phyloP scores from a whole-genome alignment of 1,140 invertebrate genomes.

The Pantala flavescens region DNA sequence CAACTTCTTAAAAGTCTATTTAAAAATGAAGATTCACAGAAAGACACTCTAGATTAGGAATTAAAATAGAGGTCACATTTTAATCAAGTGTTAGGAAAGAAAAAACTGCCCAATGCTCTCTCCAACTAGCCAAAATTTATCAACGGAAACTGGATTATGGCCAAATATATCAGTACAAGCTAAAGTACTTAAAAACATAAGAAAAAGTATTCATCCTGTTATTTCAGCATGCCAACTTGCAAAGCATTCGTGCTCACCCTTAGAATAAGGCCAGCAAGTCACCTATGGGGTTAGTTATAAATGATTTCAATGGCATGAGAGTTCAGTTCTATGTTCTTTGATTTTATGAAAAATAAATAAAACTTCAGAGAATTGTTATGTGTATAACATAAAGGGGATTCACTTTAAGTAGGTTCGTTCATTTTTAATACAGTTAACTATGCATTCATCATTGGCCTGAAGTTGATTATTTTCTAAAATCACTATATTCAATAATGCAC shows the following conservation, averaged over 20 bases:
- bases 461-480: no score
- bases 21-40: conserved; percentile 3
- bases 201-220: background rate
- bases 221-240: conserved; percentile 4
- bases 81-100: background rate
- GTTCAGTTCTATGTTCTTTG: no score
- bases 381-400: no score
- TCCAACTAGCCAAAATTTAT: conserved; percentile 7
- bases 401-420: no score
- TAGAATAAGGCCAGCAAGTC: background rate
- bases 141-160: conserved; percentile 9
- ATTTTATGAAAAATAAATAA: no score
- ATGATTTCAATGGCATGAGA: background rate
- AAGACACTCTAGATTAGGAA: background rate
- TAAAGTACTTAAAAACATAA: background rate
- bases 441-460: no score
- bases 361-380: no score
- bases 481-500: no score
- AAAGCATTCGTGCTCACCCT: conserved; percentile 3
- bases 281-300: background rate
- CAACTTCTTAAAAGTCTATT: background rate
- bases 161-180: conserved; percentile 5
- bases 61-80: background rate
- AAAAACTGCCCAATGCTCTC: conserved; percentile 8
- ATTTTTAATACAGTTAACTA: no score